Percentiles rank a stretch among this genome's conserved stretches.
Conservation (phyloP, 2,888 invertebrate genomes). For the Andrena chrysosceles region DNA sequence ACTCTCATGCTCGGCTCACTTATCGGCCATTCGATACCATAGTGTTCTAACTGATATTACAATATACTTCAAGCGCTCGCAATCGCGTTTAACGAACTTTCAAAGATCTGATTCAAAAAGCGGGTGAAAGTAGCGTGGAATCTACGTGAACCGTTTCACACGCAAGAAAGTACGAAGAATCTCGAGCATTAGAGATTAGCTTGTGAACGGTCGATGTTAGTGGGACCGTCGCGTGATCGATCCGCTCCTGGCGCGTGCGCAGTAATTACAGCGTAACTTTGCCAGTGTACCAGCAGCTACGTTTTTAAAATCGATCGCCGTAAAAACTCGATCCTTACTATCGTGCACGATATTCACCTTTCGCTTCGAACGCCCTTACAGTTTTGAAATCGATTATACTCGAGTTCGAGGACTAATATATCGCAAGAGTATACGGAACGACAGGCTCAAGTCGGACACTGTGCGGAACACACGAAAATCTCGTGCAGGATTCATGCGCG, state of each 20-base stretch:
- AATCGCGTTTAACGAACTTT: slow-evolving; percentile 30
- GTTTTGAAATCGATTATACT: neutral
- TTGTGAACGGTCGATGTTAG: slow-evolving; percentile 13
- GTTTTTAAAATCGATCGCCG: slow-evolving; percentile 32
- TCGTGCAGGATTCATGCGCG: slow-evolving; percentile 19
- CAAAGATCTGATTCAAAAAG: slow-evolving; percentile 41
- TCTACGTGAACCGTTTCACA: slow-evolving; percentile 30
- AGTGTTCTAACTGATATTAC: neutral
- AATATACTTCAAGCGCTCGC: neutral
- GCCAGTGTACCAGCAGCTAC: neutral
- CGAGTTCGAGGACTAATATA: neutral
- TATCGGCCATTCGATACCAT: slow-evolving; percentile 4
- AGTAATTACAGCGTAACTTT: slow-evolving; percentile 6
- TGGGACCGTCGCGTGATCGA: slow-evolving; percentile 56
- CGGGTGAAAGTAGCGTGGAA: slow-evolving; percentile 47
- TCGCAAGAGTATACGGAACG: too few relatives aligned
- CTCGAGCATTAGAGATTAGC: slow-evolving; percentile 25
- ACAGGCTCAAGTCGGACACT: neutral
- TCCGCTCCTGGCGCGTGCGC: slow-evolving; percentile 66
- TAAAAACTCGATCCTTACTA: slow-evolving; percentile 17
- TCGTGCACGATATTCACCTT: slow-evolving; percentile 3
- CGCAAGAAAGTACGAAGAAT: slow-evolving; percentile 33
- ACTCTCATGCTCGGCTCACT: neutral
- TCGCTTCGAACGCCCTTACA: neutral
- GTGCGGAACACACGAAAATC: slow-evolving; percentile 5